Evolutionary conservation across 2,888 invertebrate species (phyloP), one percentile per base, ranked within the genome.

Genomic region (Lasius platythorax): DNA sequence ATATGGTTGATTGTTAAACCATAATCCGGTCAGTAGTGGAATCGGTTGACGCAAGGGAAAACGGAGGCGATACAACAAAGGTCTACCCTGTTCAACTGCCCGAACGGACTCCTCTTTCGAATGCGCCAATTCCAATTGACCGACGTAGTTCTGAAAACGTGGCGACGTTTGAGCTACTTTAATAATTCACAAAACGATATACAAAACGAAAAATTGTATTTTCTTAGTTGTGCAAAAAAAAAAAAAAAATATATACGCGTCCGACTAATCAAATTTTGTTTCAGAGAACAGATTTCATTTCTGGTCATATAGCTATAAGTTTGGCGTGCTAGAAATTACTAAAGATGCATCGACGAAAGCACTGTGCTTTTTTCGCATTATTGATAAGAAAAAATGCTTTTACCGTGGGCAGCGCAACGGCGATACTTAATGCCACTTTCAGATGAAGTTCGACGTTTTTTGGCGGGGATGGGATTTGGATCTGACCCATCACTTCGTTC

Each of bases 41-140:
- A 94, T 81, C 9, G 94, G 94, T n/a, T 84, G 85, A 18, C 83
- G 87, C 28, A 94, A 82, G 23, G 95, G 95, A 87, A 95, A 95
- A 78, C 91, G 83, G 33, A 95, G 70, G 70, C 87, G 88, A 82
- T 95, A 95, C 61, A 84, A 85, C 67, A 95, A 84, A 30, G 93
- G 85, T 83, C 88, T 87, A 75, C 93, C 93, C 83, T 90, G 78
- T 1, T 87, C 79, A 30, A 95, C 86, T 1, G 85, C 89, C 76
- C 82, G 82, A 8, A 94, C 82, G 3, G 94, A 92, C 18, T 93
- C 87, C 4, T 91, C 85, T 76, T 86, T 92, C 3, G 94, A 91
- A 61, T 91, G 90, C 6, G 86, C 92, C 68, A 95, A 84, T 84
- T 94, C 92, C 67, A 95, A 81, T 79, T 89, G 90, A 3, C 95